phyloP scores from a whole-genome alignment of 2,113 vertebrate species.

The Hemiscyllium ocellatum region DNA sequence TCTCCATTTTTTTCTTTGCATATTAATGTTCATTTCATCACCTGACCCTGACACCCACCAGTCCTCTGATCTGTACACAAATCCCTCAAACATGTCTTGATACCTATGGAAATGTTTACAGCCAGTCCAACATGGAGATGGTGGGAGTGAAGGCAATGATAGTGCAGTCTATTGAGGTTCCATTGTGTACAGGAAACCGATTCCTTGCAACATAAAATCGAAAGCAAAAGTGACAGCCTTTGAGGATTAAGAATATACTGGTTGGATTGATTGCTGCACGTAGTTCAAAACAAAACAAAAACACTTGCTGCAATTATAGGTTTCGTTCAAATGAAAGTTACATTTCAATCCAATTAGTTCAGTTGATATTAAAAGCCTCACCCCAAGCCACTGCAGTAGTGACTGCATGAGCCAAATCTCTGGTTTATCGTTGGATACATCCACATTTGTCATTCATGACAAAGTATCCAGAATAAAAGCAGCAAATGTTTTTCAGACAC shows the following conservation, averaged over 20 bases:
- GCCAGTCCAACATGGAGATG: not conserved
- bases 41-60: not conserved
- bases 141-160: not conserved
- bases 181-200: not conserved
- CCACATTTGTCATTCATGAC: not conserved
- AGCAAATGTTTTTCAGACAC: slow-evolving; percentile 14
- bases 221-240: not conserved
- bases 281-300: not conserved
- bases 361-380: not conserved
- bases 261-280: not conserved
- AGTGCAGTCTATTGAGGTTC: not conserved
- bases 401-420: not conserved
- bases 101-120: not conserved
- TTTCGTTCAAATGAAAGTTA: not conserved
- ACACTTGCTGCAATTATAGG: not conserved
- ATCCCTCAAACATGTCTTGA: not conserved
- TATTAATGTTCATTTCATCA: not conserved
- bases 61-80: too few relatives aligned
- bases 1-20: not conserved
- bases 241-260: not conserved
- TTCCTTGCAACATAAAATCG: too few relatives aligned
- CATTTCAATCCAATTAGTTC: not conserved
- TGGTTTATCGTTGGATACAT: not conserved
- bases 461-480: not conserved
- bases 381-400: not conserved